Base-by-base conservation (phyloP, 2,888 invertebrate species). In the Leucozona laternaria region DNA sequence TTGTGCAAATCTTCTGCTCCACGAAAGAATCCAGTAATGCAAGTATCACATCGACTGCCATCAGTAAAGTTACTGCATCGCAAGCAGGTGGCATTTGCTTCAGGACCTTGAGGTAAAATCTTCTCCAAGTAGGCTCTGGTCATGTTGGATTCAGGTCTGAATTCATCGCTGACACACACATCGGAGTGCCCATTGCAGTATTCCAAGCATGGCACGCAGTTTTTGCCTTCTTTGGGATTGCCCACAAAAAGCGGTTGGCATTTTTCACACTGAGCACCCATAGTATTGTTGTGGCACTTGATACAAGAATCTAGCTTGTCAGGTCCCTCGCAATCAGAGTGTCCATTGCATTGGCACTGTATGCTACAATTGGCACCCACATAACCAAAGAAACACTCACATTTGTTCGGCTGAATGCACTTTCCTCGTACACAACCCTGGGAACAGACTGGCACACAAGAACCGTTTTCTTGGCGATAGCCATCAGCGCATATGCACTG, bases 341-440 rank as follows among this genome's bases (percentile, higher is more conserved):
- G 98, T 0, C 98, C 98, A 91, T 98, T 98, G 92, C 98, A 99
- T 91, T 97, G 96, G 91, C 98, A 98, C 92, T 97, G 97, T 87
- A 97, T 97, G 89, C 97, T 97, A 92, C 98, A 99, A 93, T 98
- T 98, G 89, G 96, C 95, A 72, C 98, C 98, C 28, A 98, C 98
- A 92, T 97, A 98, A 78, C 98, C 98, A 93, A 99, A 98, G 93
- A 97, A 96, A 91, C 98, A 98, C 87, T 95, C 94, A 90, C 98
- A 98, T 80, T 95, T 94, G 90, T 97, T 95, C 68, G 98, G 98
- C 89, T 96, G 95, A 22, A 97, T 93, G 91, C 98, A 98, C 20
- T 94, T 94, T 88, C 98, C 98, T 90, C 97, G 95, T 53, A 97
- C 96, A 93, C 97, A 97, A 70, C 97, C 97, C 92, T 96, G 96